Base-by-base conservation (phyloP, 2,888 invertebrate genomes). In the Glyphotaelius pellucidus region DNA sequence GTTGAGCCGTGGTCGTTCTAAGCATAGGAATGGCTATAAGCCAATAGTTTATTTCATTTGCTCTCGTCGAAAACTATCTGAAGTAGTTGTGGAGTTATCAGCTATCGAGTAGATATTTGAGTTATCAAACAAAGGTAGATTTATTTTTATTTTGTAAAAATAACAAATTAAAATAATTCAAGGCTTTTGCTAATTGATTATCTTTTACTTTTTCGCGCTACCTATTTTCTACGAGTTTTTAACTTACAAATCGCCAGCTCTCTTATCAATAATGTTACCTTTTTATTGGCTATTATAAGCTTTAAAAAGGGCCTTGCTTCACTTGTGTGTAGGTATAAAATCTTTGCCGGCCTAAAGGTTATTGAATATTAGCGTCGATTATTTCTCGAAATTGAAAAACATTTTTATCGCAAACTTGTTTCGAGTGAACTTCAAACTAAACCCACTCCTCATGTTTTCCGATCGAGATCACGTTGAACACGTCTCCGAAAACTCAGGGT, bases 391-490 rank as follows among this genome's bases (percentile, higher is more conserved):
- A 19, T 7, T 67, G 5, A 1, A 67, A 67, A 67, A 67, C 52
- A 19, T 38, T 85, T 38, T 38, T 85, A 32, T 7, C n/a, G 30
- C 7, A 25, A 85, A 25, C 19, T 38, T 85, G 38, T 84, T 31
- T n/a, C n/a, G 30, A 86, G 86, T 42, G n/a, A n/a, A 35, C 83
- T 83, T 83, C 83, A 83, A 83, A 32, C 83, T 25, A 25, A 25
- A 35, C 7, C 35, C 30, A 42, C n/a, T 30, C 86, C 15, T 42
- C n/a, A 85, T 85, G 85, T 38, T 86, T 86, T 30, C 42, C 47
- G 30, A 86, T 86, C 42, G 86, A 38, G 25, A 86, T 47, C 42
- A 47, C 42, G 4, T 85, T 85, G 85, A n/a, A 38, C 85, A 42
- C 42, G 14, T 42, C 9, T 25, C 42, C 3, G 25, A 35, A 19